phyloP scores from a whole-genome alignment of 2,888 invertebrate genomes.

The Caenorhabditis wallacei region DNA sequence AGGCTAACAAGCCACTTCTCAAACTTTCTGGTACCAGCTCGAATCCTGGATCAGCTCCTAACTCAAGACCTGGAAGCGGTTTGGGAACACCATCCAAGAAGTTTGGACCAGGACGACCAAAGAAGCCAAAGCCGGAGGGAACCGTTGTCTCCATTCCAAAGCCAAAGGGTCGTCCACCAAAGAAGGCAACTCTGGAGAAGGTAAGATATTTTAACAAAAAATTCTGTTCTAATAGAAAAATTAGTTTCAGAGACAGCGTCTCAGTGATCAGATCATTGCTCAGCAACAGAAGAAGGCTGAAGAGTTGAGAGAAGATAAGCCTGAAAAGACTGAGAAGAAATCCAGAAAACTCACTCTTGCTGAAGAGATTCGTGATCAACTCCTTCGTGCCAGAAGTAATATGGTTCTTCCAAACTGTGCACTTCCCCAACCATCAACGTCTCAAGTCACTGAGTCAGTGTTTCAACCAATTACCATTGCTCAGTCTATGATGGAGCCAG shows the following conservation, averaged over 20 bases:
- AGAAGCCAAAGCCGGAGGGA: slow-evolving; percentile 47
- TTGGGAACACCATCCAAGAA: slow-evolving; percentile 17
- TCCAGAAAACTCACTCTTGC: slow-evolving; percentile 17
- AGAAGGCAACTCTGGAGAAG: slow-evolving; percentile 53
- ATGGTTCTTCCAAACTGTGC: slow-evolving; percentile 46
- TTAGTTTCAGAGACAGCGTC: slow-evolving; percentile 23
- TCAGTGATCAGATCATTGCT: slow-evolving; percentile 39
- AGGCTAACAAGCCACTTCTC: slow-evolving; percentile 8
- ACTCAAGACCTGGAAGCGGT: slow-evolving; percentile 32
- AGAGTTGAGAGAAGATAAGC: slow-evolving; percentile 36
- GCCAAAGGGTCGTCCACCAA: slow-evolving; percentile 66
- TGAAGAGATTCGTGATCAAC: slow-evolving; percentile 39
- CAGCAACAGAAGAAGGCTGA: slow-evolving; percentile 41
- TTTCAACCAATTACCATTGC: background rate
- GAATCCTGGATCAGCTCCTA: slow-evolving; percentile 27
- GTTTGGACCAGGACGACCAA: slow-evolving; percentile 33
- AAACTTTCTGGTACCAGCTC: background rate
- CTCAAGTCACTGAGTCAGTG: background rate
- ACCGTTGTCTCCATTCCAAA: slow-evolving; percentile 40
- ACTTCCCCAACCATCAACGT: background rate
- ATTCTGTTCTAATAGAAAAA: background rate
- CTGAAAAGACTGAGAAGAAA: slow-evolving; percentile 28
- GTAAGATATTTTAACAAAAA: background rate
- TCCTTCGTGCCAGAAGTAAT: slow-evolving; percentile 33
- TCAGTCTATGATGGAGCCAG: background rate